Base-by-base conservation (phyloP, 1,140 invertebrate genomes). In the Gerris buenoi region DNA sequence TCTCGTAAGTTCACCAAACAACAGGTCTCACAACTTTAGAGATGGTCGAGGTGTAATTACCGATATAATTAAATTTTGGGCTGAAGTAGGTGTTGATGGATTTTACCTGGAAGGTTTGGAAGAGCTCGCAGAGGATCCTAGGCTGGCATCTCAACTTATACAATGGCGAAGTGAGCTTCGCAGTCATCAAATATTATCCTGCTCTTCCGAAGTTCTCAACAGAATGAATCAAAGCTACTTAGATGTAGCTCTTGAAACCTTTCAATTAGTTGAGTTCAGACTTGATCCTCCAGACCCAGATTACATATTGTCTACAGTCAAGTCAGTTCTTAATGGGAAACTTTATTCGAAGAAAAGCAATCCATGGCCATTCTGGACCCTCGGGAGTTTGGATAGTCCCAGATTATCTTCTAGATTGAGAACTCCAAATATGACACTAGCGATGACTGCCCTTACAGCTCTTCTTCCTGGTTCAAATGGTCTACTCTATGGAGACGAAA, bases 401-500 rank as follows among this genome's bases (percentile, higher is more conserved):
- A 79, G 87, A 67, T 72, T 89, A 18, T 76, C 78, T 2, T 83
- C 85, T 1, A 78, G 79, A 14, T 63, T 80, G 25, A 75, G 77
- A 46, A 75, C 78, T 25, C 72, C 74, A 2, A 87, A 88, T 73
- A 83, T 82, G 22, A 85, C 84, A 29, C 65, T 79, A 15, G 85
- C 85, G 1, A 80, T 84, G 1, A 81, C 82, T 14, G 76, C 89
- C 58, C 77, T 92, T 66, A 81, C 86, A 67, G 81, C 90, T 73
- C 85, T 86, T 78, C 74, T 93, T 25, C 89, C 90, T 1, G 90
- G 90, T 2, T 89, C 88, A 13, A 82, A 88, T 0, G 89, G 81
- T 70, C 84, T 92, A 70, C 88, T 91, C 74, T 91, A 91, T 74
- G 88, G 88, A 3, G 89, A 92, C 75, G 89, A 91, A 80, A 83